A percentile compares a stretch with the other conserved stretches of the same genome.
These are phyloP conservation scores for Equus przewalskii DNA, from an alignment of 2,113 vertebrate species.

Conservation along the genomic window DNA sequence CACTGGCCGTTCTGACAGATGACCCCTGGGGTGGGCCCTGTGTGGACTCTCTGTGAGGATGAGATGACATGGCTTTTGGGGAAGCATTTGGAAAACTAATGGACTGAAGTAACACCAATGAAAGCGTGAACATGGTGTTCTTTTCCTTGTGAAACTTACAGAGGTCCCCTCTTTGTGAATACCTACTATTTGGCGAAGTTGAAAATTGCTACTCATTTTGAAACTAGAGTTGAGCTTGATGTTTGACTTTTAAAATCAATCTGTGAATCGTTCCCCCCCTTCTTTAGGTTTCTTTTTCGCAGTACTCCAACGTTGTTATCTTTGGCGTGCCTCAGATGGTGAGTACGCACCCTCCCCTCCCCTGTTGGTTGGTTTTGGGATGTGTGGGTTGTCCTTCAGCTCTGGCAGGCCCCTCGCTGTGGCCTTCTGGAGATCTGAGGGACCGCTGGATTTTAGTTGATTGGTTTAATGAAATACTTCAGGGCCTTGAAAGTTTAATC, in stretches of 20 bases:
- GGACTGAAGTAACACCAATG: background rate
- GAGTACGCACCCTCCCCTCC: slow-evolving; percentile 78
- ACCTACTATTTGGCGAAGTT: background rate
- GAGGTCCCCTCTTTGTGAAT: background rate
- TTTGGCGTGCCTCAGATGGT: slow-evolving; percentile 99
- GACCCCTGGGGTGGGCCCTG: background rate
- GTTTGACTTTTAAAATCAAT: background rate
- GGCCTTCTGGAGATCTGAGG: background rate
- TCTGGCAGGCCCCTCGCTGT: fast-evolving
- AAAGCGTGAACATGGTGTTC: fast-evolving
- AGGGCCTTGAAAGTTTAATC: background rate
- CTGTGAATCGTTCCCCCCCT: slow-evolving; percentile 9
- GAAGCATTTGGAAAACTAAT: background rate
- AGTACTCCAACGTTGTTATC: slow-evolving; percentile 94
- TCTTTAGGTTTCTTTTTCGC: slow-evolving; percentile 93
- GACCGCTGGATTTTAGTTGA: background rate
- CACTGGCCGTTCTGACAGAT: background rate
- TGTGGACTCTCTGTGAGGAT: fast-evolving
- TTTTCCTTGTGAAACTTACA: background rate
- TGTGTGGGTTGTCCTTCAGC: background rate
- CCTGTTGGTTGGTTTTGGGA: background rate
- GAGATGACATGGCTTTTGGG: background rate
- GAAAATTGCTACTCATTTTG: background rate
- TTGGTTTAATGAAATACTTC: background rate
- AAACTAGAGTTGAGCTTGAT: background rate